A percentile compares a stretch with the other conserved stretches of the same genome.
Conservation (phyloP, 30 jellyfish, hydroid and myxozoan genomes). For the Aurelia aurita region DNA sequence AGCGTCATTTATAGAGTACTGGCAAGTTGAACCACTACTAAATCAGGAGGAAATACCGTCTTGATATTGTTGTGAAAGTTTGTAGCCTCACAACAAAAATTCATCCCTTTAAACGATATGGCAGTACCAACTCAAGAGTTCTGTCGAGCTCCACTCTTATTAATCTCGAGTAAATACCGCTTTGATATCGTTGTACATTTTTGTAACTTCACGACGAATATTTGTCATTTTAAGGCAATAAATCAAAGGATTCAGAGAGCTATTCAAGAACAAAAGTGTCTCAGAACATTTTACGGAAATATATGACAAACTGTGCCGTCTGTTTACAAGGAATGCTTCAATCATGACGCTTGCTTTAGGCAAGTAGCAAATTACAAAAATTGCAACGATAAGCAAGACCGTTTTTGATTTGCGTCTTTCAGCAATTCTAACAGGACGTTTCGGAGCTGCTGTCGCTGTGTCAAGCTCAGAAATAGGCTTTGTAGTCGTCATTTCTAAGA, state of each 20-base stretch:
- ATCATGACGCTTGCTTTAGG: conserved; percentile 14
- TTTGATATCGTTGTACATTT: neutral
- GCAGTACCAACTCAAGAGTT: too few relatives aligned
- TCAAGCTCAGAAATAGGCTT: neutral
- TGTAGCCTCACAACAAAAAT: too few relatives aligned
- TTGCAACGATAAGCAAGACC: conserved; percentile 5
- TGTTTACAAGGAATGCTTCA: conserved; percentile 2
- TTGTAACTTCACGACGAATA: conserved; percentile 5
- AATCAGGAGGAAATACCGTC: too few relatives aligned
- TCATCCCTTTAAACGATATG: too few relatives aligned
- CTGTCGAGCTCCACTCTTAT: too few relatives aligned
- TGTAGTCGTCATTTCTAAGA: neutral
- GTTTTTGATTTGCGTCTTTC: conserved; percentile 28
- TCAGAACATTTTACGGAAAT: conserved; percentile 39
- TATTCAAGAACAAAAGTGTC: conserved; percentile 13
- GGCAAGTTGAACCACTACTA: too few relatives aligned
- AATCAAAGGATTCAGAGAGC: conserved; percentile 11
- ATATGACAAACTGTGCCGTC: neutral
- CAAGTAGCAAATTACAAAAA: conserved; percentile 6
- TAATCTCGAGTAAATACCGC: too few relatives aligned
- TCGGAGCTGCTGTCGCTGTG: neutral
- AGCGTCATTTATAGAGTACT: too few relatives aligned
- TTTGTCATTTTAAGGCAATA: conserved; percentile 31
- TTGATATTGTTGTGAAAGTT: too few relatives aligned
- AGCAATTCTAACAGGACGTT: neutral